Evolutionary conservation across 2,797 vertebrate genomes (phyloP).

Genomic region (Coilia nasus): DNA sequence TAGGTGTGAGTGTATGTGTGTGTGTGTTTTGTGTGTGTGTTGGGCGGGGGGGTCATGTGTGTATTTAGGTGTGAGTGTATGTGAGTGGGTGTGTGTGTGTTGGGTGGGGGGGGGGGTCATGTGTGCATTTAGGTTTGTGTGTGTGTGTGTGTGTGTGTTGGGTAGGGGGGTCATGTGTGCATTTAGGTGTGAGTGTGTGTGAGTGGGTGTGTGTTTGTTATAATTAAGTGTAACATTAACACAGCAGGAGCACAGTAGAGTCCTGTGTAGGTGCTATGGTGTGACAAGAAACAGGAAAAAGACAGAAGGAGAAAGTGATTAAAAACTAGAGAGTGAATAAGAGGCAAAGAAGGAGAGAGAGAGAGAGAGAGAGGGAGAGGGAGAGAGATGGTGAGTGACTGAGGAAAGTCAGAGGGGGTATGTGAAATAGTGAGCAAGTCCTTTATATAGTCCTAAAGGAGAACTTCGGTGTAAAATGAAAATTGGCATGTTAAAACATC

Average conservation of each 20-base stretch:
- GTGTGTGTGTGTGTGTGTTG: conserved; percentile 39
- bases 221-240: conserved; percentile 26
- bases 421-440: too few relatives aligned
- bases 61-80: conserved; percentile 33
- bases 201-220: conserved; percentile 27
- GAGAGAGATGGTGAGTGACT: not conserved
- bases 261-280: not conserved
- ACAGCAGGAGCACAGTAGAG: not conserved
- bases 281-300: not conserved
- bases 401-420: not conserved
- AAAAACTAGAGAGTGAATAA: too few relatives aligned
- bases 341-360: not conserved
- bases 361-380: not conserved
- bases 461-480: too few relatives aligned
- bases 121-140: conserved; percentile 13
- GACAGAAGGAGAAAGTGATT: not conserved
- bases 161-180: not conserved
- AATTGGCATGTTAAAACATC: too few relatives aligned
- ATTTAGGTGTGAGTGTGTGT: conserved; percentile 43
- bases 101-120: too few relatives aligned
- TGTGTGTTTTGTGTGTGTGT: too few relatives aligned
- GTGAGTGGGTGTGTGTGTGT: conserved; percentile 35
- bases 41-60: too few relatives aligned
- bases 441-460: too few relatives aligned
- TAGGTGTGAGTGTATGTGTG: too few relatives aligned